A percentile compares a stretch with the other conserved stretches of the same genome.
These are phyloP conservation scores for Cetonia aurata DNA, from an alignment of 2,888 invertebrate species.

Conservation along the genomic window DNA sequence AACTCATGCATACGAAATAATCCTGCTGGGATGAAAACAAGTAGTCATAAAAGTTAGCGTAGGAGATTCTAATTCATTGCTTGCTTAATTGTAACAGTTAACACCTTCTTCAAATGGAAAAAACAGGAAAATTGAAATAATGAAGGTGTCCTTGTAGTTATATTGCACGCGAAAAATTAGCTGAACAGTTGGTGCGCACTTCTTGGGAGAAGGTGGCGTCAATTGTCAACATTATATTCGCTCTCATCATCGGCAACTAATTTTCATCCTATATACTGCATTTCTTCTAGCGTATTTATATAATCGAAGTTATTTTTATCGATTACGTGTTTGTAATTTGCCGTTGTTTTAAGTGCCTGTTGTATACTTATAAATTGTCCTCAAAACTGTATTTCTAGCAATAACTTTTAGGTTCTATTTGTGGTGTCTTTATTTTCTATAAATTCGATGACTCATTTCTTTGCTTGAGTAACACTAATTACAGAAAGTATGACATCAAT, in stretches of 20 bases:
- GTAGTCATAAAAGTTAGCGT: slow-evolving; percentile 9
- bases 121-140: slow-evolving; percentile 33
- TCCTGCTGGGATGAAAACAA: not conserved
- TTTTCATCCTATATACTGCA: too few species aligned
- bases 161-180: not conserved
- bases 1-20: not conserved
- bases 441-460: too few species aligned
- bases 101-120: slow-evolving; percentile 32
- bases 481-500: too few species aligned
- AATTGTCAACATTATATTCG: not conserved
- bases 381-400: too few species aligned
- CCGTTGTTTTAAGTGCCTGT: too few species aligned
- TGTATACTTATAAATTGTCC: too few species aligned
- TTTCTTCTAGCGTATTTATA: too few species aligned
- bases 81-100: slow-evolving; percentile 9
- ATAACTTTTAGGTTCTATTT: too few species aligned
- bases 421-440: too few species aligned
- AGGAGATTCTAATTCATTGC: slow-evolving; percentile 10
- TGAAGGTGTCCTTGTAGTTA: slow-evolving; percentile 27
- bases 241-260: not conserved
- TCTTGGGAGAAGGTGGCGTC: not conserved
- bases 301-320: too few species aligned
- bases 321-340: too few species aligned
- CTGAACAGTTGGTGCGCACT: not conserved
- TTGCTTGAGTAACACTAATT: too few species aligned